Evolutionary conservation across 2,797 vertebrate species (phyloP), one percentile per base, ranked within the genome.

Genomic region (Hydrocynus forskahlii): DNA sequence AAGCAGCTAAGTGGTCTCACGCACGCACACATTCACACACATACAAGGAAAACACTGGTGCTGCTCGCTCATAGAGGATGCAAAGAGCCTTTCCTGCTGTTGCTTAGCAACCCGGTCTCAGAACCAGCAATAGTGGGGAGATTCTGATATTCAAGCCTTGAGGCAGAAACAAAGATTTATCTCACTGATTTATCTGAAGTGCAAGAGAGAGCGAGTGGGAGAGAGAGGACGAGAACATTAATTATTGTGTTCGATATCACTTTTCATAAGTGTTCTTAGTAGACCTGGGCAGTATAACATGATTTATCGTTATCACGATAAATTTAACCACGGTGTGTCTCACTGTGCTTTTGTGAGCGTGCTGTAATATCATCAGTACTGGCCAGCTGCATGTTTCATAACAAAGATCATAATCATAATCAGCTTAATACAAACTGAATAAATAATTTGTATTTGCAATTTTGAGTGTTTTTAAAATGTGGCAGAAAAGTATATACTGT

Each of bases 91-190:
- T 79, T 84, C 55, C 48, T 83, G 45, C 68, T 81, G 87, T 86
- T 88, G 80, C 87, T 75, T 84, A 85, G 87, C 87, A 88, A 88
- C 87, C 43, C 78, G 48, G 52, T 50, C 72, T 75, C 82, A 77
- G 82, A 17, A 70, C 48, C 77, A 75, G 45, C 68, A 59, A 83
- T 52, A 62, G 77, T 50, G 79, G 57, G 63, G 14, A 75, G 72
- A 75, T 54, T 75, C 72, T 75, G 19, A n/a, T 75, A 60, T 75
- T 75, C 72, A 60, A 60, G 38, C 55, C 55, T 75, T 43, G 9
- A 60, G n/a, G n/a, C 55, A 75, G 76, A 79, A 79, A 75, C 64
- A 75, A 73, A 75, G 48, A 78, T 69, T 83, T 83, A 78, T 79
- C 55, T 55, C 9, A 69, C 55, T 62, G 64, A 75, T 83, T 75